Evolutionary conservation across 2,797 vertebrate genomes (phyloP).

Genomic region (Sebastes trivittatus): DNA sequence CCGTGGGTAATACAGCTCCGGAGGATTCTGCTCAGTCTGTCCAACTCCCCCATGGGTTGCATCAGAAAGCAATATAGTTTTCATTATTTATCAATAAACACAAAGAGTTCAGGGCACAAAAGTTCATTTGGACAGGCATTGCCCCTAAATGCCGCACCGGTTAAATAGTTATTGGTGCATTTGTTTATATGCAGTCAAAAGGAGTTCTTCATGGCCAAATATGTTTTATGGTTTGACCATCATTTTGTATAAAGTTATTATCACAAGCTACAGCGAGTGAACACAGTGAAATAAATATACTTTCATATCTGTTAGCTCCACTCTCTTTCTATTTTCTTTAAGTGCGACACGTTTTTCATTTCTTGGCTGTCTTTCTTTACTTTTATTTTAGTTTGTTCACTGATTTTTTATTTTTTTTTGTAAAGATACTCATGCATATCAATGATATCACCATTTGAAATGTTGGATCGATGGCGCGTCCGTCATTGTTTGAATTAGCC

Average conservation of each 20-base stretch:
- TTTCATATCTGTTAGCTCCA: not conserved
- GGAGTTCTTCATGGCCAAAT: too few species aligned
- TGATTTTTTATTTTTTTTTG: not conserved
- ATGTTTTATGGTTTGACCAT: not conserved
- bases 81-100: too few species aligned
- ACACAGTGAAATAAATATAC: not conserved
- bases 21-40: too few species aligned
- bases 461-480: conserved; percentile 19
- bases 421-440: conserved; percentile 31
- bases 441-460: conserved; percentile 29
- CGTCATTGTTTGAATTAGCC: conserved; percentile 58
- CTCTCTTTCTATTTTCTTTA: not conserved
- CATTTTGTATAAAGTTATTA: not conserved
- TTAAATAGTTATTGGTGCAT: too few species aligned
- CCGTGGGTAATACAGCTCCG: too few species aligned
- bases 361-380: not conserved
- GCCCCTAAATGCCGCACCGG: too few species aligned
- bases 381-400: not conserved
- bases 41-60: too few species aligned
- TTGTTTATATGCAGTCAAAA: too few species aligned
- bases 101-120: too few species aligned
- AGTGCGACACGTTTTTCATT: not conserved
- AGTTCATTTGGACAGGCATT: too few species aligned
- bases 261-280: not conserved
- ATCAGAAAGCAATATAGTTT: too few species aligned